These are phyloP conservation scores for Zygaena filipendulae DNA, from an alignment of 2,888 invertebrate genomes.

Conservation along the genomic window DNA sequence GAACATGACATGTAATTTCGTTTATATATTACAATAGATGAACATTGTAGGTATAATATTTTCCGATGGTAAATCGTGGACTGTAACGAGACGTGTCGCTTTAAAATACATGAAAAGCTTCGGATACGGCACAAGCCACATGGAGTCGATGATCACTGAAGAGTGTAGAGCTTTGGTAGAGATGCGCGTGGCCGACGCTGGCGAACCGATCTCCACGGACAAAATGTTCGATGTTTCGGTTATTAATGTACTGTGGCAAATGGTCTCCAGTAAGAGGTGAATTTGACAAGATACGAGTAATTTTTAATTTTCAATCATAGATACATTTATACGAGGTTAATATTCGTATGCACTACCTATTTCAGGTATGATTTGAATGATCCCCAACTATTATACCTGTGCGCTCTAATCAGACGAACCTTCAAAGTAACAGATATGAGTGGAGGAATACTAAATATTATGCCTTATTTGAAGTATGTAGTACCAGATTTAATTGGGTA, in stretches of 20 bases:
- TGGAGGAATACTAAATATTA: constrained; percentile 76
- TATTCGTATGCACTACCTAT: too few species aligned
- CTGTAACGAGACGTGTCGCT: constrained; percentile 71
- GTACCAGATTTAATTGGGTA: constrained; percentile 73
- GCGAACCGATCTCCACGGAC: constrained; percentile 57
- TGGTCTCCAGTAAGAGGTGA: constrained; percentile 74
- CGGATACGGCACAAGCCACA: constrained; percentile 70
- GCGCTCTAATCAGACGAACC: constrained; percentile 68
- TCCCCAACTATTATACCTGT: constrained; percentile 56
- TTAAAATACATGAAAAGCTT: constrained; percentile 72
- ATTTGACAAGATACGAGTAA: too few species aligned
- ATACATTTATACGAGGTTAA: too few species aligned
- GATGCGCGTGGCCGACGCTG: constrained; percentile 33
- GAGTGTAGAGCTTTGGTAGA: constrained; percentile 71
- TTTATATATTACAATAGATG: not conserved
- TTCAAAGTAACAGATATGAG: constrained; percentile 75
- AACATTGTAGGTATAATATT: constrained; percentile 72
- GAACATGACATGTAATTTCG: too few species aligned
- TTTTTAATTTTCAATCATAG: too few species aligned
- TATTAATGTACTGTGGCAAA: constrained; percentile 76
- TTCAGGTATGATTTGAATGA: constrained; percentile 70
- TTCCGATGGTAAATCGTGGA: constrained; percentile 74
- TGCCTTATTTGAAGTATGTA: constrained; percentile 75
- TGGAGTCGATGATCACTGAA: constrained; percentile 70
- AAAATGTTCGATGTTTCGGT: constrained; percentile 72